Base-by-base conservation (phyloP, 2,113 vertebrate genomes). In the Aramus guarauna region DNA sequence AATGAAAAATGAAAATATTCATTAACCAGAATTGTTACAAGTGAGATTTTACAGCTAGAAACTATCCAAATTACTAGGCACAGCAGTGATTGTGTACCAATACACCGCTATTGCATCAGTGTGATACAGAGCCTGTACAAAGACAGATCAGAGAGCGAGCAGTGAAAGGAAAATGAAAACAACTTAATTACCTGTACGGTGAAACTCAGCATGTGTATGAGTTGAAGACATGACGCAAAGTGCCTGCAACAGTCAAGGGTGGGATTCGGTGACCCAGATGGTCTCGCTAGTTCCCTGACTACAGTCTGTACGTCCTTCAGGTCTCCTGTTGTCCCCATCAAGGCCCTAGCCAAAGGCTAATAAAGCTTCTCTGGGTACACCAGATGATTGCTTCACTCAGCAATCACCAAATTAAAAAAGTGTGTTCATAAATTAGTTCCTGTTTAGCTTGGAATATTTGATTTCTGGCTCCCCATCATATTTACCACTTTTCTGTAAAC, bases 401-500 rank as follows among this genome's bases (percentile, higher is more conserved):
- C 22, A 52, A 36, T 50, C 48, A 26, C 23, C 32, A 62, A 43
- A 84, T 90, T 77, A 52, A 76, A 88, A 47, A 15, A 30, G 2
- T 15, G 15, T 47, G 9, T 43, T 81, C 43, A 52, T 63, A 91
- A 84, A 95, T 83, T 58, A 92, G 19, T 68, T 9, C 37, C 53
- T 79, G 37, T 50, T 93, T 79, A 60, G 18, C 45, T 91, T 62
- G 68, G 48, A 24, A 32, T 74, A 55, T 74, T 67, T 67, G 32
- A 27, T 41, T 9, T 52, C 26, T 56, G 85, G 41, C 41, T 11
- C 39, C 13, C 13, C 5, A 17, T 34, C 27, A 2, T 74, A 63
- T 89, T 94, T 92, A 72, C 73, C 62, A 45, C 66, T 87, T 85
- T 85, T 79, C 80, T 60, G 24, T 82, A 94, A 91, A 89, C 52